Conservation (phyloP, 2,797 vertebrate genomes). For the Apogon hyalosoma region DNA sequence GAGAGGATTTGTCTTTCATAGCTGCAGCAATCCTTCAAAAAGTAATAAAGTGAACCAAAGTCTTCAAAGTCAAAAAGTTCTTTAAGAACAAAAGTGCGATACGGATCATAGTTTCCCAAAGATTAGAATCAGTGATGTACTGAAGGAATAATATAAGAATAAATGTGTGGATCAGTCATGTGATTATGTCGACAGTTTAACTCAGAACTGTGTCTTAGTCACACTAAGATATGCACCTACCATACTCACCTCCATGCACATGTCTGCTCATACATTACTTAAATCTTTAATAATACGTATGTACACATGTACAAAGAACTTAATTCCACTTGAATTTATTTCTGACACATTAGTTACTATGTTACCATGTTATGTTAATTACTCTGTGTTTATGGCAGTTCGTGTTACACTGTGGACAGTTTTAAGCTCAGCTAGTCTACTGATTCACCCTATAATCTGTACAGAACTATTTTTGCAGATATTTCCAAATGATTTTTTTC, state of each 20-base stretch:
- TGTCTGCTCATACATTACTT: neutral
- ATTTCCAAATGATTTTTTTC: too few species aligned
- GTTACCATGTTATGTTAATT: too few species aligned
- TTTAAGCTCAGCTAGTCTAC: too few species aligned
- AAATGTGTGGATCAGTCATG: too few species aligned
- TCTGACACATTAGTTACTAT: neutral
- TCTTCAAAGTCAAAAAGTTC: slow-evolving; percentile 54
- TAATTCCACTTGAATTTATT: neutral
- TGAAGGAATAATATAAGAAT: too few species aligned
- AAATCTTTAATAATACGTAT: neutral
- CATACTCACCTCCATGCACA: neutral
- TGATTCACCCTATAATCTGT: too few species aligned
- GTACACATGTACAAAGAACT: neutral
- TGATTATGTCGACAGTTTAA: slow-evolving; percentile 2
- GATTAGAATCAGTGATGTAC: neutral
- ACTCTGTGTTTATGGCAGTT: too few species aligned
- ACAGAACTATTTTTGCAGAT: too few species aligned
- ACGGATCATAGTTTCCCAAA: neutral
- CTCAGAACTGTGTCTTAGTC: slow-evolving; percentile 9
- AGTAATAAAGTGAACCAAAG: slow-evolving; percentile 49
- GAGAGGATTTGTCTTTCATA: slow-evolving; percentile 28
- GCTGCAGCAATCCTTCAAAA: slow-evolving; percentile 25
- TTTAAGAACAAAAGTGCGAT: neutral
- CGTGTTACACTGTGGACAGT: too few species aligned
- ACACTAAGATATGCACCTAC: slow-evolving; percentile 3